These are phyloP conservation scores for Ypsolopha scabrella DNA, from an alignment of 2,888 invertebrate genomes.

Conservation along the genomic window DNA sequence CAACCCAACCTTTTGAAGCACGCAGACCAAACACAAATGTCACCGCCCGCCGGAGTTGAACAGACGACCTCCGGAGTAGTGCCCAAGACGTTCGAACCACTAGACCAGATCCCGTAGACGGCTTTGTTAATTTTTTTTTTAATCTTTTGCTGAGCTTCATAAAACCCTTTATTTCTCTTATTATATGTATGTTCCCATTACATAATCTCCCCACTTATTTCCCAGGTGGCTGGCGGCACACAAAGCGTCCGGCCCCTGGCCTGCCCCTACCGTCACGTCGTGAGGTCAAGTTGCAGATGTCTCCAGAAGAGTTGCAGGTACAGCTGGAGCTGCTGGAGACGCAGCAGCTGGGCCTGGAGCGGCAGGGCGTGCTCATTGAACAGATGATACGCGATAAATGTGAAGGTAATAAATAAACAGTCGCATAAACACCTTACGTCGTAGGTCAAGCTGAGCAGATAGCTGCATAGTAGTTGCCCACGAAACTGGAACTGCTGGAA, in stretches of 20 bases:
- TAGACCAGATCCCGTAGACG: no score
- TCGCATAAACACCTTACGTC: no score
- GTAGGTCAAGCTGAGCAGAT: neutral
- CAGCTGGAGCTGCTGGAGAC: conserved; percentile 86
- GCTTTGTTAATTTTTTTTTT: no score
- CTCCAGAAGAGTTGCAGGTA: conserved; percentile 72
- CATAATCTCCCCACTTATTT: neutral
- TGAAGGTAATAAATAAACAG: conserved; percentile 57
- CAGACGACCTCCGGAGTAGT: no score
- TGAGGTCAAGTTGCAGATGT: conserved; percentile 66
- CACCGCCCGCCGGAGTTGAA: no score
- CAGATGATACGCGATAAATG: conserved; percentile 88
- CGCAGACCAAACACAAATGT: no score
- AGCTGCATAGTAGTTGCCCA: neutral
- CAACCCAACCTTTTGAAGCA: no score
- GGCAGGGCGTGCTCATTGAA: conserved; percentile 91
- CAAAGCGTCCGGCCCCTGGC: conserved; percentile 87
- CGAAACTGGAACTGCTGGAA: neutral
- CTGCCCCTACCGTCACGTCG: conserved; percentile 79
- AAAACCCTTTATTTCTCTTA: no score
- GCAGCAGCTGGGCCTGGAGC: conserved; percentile 89
- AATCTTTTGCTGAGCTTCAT: no score
- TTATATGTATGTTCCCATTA: no score
- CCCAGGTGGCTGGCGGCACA: conserved; percentile 73
- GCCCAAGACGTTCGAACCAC: no score